Base-by-base conservation (phyloP, 2,888 invertebrate genomes). In the Liopterus haemorrhoidalis region DNA sequence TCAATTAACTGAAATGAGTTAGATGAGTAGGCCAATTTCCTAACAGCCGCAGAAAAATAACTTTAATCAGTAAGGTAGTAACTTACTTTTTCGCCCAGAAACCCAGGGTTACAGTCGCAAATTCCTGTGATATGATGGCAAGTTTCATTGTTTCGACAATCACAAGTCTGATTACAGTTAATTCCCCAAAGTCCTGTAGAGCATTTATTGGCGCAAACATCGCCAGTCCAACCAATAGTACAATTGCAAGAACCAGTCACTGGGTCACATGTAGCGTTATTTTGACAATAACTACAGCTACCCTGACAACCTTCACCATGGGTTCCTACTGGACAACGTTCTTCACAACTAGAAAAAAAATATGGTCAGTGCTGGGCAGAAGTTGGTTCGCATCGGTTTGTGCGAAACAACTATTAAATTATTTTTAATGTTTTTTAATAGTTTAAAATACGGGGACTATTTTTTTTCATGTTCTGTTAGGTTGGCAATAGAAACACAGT, bases 221-320 rank as follows among this genome's bases (percentile, higher is more conserved):
- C 74, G 8, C 89, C 89, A 41, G 76, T 84, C 80, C 86, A 91
- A 41, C 91, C 91, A 5, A 82, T 70, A 48, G 81, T 79, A 61
- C 91, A 91, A 60, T 78, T 78, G 59, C 91, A 91, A 46, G 76
- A 72, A 0, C 90, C 91, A 1, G 78, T 82, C 41, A 80, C 78
- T 15, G 86, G 84, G 63, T 85, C 81, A 62, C 92, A 92, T 8
- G 80, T 79, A 2, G 89, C 90, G 15, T 79, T 85, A 61, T 93
- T 93, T 55, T 90, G 90, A 61, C 93, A 94, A n/a, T n/a, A n/a
- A 49, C 84, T 81, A 60, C 93, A 94, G 9, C 82, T 78, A 28
- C 79, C 79, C 55, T 79, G 77, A 60, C 93, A 94, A 51, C 80
- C 75, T 30, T 76, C 78, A 0, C 93, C 93, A 72, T 91, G 91